A percentile compares a stretch with the other conserved stretches of the same genome.
Evolutionary conservation across 2,888 invertebrate species (phyloP).

Genomic region (Brachypalpus laphriformis): DNA sequence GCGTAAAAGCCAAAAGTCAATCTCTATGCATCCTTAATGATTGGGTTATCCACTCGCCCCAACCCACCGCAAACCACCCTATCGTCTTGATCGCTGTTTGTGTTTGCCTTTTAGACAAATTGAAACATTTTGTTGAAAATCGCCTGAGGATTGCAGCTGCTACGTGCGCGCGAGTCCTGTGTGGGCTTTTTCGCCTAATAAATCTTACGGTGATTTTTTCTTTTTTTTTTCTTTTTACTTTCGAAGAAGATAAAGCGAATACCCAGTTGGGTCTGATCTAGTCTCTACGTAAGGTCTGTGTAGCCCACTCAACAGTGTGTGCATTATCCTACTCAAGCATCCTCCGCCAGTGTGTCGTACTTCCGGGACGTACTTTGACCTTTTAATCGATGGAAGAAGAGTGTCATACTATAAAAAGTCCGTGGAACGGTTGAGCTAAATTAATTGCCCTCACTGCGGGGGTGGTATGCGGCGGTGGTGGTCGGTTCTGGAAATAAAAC

Average conservation of each 20-base stretch:
- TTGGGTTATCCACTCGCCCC: neutral
- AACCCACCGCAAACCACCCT: neutral
- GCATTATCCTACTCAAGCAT: constrained; percentile 44
- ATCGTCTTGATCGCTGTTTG: neutral
- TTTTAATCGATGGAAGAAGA: constrained; percentile 42
- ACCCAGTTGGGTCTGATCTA: constrained; percentile 16
- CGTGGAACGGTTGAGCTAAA: constrained; percentile 27
- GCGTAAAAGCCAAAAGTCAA: constrained; percentile 31
- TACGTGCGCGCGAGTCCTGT: constrained; percentile 14
- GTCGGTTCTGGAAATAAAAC: constrained; percentile 5
- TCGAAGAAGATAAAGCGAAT: neutral
- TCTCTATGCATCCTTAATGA: constrained; percentile 35
- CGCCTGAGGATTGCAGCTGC: constrained; percentile 40
- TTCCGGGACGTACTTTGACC: constrained; percentile 50
- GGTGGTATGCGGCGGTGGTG: constrained; percentile 25
- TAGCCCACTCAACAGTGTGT: constrained; percentile 44
- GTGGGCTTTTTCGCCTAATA: constrained; percentile 20
- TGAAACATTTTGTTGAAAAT: constrained; percentile 28
- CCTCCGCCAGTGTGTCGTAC: constrained; percentile 21
- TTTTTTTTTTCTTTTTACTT: neutral
- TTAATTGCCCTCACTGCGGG: constrained; percentile 44
- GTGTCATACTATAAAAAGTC: constrained; percentile 3
- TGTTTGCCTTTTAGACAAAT: constrained; percentile 29
- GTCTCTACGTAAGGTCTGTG: constrained; percentile 26
- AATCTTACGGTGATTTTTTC: neutral